A percentile compares a stretch with the other conserved stretches of the same genome.
phyloP scores from a whole-genome alignment of 2,797 vertebrate species.

The Gambelia wislizenii region DNA sequence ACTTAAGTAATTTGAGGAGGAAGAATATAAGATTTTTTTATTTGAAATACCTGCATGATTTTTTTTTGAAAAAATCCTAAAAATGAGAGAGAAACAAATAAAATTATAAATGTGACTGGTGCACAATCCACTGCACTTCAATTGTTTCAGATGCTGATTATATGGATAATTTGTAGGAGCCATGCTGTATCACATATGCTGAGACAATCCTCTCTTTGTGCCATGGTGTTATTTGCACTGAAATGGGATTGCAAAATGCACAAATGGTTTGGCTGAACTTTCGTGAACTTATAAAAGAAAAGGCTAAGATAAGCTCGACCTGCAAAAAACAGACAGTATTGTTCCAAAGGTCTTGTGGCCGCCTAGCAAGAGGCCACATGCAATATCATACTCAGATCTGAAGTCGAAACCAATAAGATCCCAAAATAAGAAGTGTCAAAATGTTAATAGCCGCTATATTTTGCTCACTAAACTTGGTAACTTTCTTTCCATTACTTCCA shows the following conservation, averaged over 20 bases:
- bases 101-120: too few species aligned
- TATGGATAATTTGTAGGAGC: conserved; percentile 1
- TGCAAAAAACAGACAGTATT: conserved; percentile 14
- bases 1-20: too few species aligned
- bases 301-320: conserved; percentile 23
- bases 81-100: neutral
- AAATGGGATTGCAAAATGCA: conserved; percentile 16
- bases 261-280: conserved; percentile 22
- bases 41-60: too few species aligned
- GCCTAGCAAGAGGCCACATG: neutral
- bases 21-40: too few species aligned
- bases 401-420: conserved; percentile 22
- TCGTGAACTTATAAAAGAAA: conserved; percentile 36
- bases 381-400: conserved; percentile 26
- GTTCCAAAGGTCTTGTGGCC: neutral
- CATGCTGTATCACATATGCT: neutral
- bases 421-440: conserved; percentile 30
- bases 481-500: conserved; percentile 44
- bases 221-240: neutral
- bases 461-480: conserved; percentile 38
- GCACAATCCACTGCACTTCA: neutral
- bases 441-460: conserved; percentile 42
- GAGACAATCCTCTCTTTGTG: neutral
- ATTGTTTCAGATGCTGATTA: neutral
- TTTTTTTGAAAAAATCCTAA: neutral